Evolutionary conservation across 2,113 vertebrate species (phyloP).

Genomic region (Prochilodus magdalenae): DNA sequence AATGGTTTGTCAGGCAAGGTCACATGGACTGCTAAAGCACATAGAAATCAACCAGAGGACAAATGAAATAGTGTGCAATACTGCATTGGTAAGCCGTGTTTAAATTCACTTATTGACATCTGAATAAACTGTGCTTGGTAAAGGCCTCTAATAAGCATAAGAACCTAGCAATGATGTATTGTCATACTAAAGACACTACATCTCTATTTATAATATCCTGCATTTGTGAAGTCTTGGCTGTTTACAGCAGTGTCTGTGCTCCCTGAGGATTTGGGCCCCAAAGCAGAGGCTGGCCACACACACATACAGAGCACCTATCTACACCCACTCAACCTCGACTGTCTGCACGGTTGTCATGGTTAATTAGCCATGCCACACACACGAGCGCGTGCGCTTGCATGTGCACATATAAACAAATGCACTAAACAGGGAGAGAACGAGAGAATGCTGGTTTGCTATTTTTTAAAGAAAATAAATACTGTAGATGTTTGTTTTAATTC

Average conservation of each 20-base stretch:
- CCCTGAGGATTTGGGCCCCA: slow-evolving; percentile 2
- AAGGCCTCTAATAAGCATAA: neutral
- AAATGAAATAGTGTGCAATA: neutral
- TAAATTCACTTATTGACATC: neutral
- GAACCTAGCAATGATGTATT: neutral
- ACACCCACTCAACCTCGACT: slow-evolving; percentile 4
- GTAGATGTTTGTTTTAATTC: too few species aligned
- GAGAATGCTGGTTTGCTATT: neutral
- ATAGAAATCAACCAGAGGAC: neutral
- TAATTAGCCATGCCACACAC: slow-evolving; percentile 12
- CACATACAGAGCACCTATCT: neutral
- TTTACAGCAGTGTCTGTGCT: neutral
- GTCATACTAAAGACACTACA: neutral
- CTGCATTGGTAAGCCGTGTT: neutral
- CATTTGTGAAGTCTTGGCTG: slow-evolving; percentile 2
- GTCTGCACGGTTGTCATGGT: slow-evolving; percentile 18
- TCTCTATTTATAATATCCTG: slow-evolving; percentile 1
- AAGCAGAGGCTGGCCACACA: slow-evolving; percentile 1
- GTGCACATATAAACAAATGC: neutral
- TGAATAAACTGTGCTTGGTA: neutral
- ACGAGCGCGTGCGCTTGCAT: neutral
- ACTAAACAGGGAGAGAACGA: neutral
- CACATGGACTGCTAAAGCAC: too few species aligned
- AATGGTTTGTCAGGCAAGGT: neutral
- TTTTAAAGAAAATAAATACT: neutral